Base-by-base conservation (phyloP, 2,797 vertebrate genomes). In the Phataginus tricuspis region DNA sequence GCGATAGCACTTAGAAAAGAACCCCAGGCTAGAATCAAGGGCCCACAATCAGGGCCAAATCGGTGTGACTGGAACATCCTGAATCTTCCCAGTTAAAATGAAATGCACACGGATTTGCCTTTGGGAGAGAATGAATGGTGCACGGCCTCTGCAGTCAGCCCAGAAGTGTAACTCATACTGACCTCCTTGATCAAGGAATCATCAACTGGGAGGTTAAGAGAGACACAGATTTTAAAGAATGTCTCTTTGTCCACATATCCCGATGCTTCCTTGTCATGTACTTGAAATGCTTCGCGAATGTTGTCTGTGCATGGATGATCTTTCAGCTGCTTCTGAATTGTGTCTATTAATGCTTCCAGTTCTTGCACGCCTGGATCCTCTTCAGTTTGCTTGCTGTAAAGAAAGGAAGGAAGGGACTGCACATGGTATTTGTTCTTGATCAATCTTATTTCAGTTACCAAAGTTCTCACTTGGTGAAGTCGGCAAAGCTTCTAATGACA, bases 181-280 rank as follows among this genome's bases (percentile, higher is more conserved):
- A 99, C 98, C 98, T 99, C 98, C 79, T 97, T 98, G 82, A 98
- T 94, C 80, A 98, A 88, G 4, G 88, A 89, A 2, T 97, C 51
- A 1, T 97, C 97, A n/a, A 96, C 77, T 0, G 98, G 98, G n/a
- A 99, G n/a, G 0, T 96, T 93, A 66, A 98, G 90, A 34, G 83
- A 98, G 21, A 97, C 71, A 34, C 98, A 98, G 90, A 98, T 19
- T 0, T 89, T 94, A 86, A 98, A 97, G 97, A 99, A 98, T 5
- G 1, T 94, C 49, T 93, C 75, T 97, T 90, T 98, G 94, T 98
- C 97, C 86, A 99, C 51, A 10, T 72, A 90, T 23, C 98, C 98
- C 31, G 98, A 98, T 7, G 94, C 95, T 6, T 98, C 97, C 83
- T 97, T 95, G 96, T 99, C 98, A 0, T 92, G 72, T 16, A 78